Percentiles rank a stretch among this genome's conserved stretches.
Conservation (phyloP, 2,113 vertebrate genomes). For the Centropus bengalensis region DNA sequence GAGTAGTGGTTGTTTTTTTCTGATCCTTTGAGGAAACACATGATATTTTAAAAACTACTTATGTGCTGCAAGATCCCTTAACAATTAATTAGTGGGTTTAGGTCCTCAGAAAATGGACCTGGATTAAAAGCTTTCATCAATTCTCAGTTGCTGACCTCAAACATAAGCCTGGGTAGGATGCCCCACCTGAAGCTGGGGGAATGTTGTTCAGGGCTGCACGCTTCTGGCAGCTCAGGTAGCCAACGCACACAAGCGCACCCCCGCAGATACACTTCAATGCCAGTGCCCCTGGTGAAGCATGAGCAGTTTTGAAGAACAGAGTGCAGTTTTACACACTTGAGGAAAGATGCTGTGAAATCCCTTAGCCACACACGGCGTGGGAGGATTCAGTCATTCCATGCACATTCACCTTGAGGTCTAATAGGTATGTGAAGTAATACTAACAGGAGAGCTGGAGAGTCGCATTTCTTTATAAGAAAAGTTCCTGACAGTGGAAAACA, state of each 20-base stretch:
- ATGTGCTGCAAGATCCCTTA: background rate
- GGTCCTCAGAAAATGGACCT: background rate
- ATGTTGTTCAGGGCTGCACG: rapidly evolving
- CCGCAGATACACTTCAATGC: rapidly evolving
- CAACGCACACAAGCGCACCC: rapidly evolving
- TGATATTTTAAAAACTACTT: background rate
- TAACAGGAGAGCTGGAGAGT: background rate
- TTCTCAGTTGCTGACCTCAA: background rate
- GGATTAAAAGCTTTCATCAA: background rate
- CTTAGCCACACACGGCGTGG: background rate
- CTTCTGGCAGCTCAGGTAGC: background rate
- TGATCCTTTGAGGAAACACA: background rate
- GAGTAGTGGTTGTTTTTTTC: background rate
- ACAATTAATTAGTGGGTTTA: background rate
- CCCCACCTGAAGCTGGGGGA: rapidly evolving
- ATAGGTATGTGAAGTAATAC: background rate
- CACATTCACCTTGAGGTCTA: background rate
- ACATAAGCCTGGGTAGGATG: background rate
- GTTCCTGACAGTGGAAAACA: background rate
- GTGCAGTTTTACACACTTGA: background rate
- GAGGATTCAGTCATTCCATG: background rate
- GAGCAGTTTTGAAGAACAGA: background rate
- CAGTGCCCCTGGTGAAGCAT: background rate
- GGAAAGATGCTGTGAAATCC: background rate
- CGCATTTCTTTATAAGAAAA: background rate